These are phyloP conservation scores for Deroplatys truncata DNA, from an alignment of 2,888 invertebrate species.

Conservation along the genomic window DNA sequence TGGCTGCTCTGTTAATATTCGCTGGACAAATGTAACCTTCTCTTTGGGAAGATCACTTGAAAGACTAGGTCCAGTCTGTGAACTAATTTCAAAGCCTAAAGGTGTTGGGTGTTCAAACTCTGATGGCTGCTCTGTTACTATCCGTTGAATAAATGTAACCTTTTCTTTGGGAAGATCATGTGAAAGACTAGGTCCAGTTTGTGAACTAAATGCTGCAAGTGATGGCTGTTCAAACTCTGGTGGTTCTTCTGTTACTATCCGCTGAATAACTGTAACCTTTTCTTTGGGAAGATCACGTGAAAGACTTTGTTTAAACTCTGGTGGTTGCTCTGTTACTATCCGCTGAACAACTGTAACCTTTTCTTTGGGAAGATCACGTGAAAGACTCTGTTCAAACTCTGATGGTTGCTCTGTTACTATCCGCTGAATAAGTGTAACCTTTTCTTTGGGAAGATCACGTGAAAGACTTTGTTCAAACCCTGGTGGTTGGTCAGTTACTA, in stretches of 20 bases:
- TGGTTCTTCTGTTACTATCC: not conserved
- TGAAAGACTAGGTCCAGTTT: conserved; percentile 15
- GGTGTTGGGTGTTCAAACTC: not conserved
- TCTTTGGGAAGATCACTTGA: not conserved
- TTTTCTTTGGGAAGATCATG: not conserved
- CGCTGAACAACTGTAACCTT: too few relatives aligned
- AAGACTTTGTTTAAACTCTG: not conserved
- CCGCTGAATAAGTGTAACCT: too few relatives aligned
- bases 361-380: too few relatives aligned
- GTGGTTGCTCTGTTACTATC: not conserved
- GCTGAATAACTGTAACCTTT: too few relatives aligned
- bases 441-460: not conserved
- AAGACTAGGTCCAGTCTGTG: conserved; percentile 20
- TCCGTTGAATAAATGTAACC: too few relatives aligned
- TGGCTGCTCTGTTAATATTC: too few relatives aligned
- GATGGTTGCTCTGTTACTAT: too few relatives aligned
- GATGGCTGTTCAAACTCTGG: not conserved
- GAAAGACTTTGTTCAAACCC: too few relatives aligned
- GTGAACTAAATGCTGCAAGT: not conserved
- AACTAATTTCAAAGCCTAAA: not conserved
- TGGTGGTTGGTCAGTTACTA: too few relatives aligned
- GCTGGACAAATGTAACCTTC: too few relatives aligned
- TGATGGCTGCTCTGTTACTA: not conserved
- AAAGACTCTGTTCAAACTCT: too few relatives aligned
- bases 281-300: too few relatives aligned